Conservation (phyloP, 2,113 vertebrate genomes). For the Ceyx melanurus region DNA sequence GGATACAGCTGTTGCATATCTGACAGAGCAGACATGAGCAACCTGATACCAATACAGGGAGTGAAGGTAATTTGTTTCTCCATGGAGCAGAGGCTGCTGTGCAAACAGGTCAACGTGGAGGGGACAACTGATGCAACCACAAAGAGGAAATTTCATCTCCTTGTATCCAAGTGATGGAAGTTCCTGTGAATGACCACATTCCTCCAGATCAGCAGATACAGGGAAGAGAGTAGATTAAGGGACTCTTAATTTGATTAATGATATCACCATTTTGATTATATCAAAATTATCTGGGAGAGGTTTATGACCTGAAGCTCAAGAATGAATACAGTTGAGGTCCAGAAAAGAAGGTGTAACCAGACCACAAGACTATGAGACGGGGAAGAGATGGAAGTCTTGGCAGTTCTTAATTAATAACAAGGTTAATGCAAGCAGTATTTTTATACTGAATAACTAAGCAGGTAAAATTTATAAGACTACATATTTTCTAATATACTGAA, state of each 20-base stretch:
- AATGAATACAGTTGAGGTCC: neutral
- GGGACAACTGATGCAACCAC: neutral
- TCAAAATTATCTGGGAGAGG: neutral
- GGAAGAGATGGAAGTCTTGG: neutral
- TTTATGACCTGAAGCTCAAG: neutral
- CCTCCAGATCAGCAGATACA: neutral
- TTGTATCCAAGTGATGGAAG: neutral
- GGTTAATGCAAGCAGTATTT: neutral
- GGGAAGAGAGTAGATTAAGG: neutral
- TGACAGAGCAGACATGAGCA: neutral
- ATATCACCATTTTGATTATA: neutral
- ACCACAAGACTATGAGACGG: neutral
- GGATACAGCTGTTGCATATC: slow-evolving; percentile 1
- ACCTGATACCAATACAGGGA: neutral
- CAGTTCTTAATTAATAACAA: neutral
- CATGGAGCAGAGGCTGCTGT: neutral
- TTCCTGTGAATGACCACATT: fast-evolving
- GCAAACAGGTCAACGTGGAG: neutral
- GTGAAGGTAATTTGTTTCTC: neutral
- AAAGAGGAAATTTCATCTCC: neutral
- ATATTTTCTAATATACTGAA: neutral
- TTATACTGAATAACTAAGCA: neutral
- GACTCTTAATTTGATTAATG: neutral
- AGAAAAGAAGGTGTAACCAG: neutral
- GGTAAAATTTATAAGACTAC: neutral